Base-by-base conservation (phyloP, 2,797 vertebrate genomes). In the Catostomus latipinnis region DNA sequence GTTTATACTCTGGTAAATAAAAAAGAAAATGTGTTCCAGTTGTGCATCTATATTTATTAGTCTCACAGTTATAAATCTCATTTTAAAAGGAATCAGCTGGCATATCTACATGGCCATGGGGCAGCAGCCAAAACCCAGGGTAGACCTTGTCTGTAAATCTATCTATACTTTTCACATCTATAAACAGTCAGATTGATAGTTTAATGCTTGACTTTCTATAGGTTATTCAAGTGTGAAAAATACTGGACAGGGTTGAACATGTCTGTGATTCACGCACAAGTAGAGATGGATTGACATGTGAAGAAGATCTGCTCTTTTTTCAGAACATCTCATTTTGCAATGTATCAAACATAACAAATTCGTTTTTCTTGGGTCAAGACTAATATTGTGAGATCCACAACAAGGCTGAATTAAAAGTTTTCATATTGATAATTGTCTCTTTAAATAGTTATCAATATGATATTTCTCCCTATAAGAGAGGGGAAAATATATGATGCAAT, bases 21-120 rank as follows among this genome's bases (percentile, higher is more conserved):
- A 58, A 63, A 82, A 53, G 75, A 72, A 79, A 87, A 80, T 68
- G 8, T 5, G 34, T 80, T 84, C 74, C 61, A 81, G 69, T 87
- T 85, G 75, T 70, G 65, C 74, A 81, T 84, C 80, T 57, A 66
- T 79, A 81, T 80, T 74, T 88, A 83, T 87, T 84, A 76, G 76
- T 79, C 70, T 79, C 34, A 57, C 34, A 60, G 50, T 71, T 75
- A 60, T 86, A 87, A 90, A 88, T 86, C 74, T 82, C 11, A 22
- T 66, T 84, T 86, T 89, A 85, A 90, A 84, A 87, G 68, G 57
- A 87, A 89, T 65, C 88, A 89, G 71, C 83, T 78, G 86, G 80
- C 45, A 52, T 84, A 66, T 81, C 81, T 81, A 80, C 67, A 45
- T 81, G 78, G 61, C 60, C 71, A 76, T 1, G 4, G 66, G 12